Evolutionary conservation across 2,113 vertebrate species (phyloP).

Genomic region (Clarias gariepinus): DNA sequence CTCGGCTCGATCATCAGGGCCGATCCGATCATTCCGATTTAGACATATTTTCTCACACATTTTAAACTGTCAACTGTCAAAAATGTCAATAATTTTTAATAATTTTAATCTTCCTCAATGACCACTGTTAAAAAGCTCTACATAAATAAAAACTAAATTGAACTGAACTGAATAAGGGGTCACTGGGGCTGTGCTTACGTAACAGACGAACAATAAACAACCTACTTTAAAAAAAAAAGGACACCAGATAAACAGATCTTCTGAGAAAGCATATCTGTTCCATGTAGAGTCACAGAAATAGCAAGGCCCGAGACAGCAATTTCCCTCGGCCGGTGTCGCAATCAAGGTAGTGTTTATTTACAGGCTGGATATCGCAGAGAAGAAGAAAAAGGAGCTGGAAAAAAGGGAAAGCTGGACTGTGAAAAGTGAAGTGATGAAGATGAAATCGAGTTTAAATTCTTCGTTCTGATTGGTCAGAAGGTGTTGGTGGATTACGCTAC

Average conservation of each 20-base stretch:
- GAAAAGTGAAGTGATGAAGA: neutral
- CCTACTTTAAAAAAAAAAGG: neutral
- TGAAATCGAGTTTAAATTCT: neutral
- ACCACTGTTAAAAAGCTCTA: too few relatives aligned
- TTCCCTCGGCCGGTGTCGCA: slow-evolving; percentile 33
- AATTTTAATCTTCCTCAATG: too few relatives aligned
- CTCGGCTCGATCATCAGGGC: too few relatives aligned
- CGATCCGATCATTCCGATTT: too few relatives aligned
- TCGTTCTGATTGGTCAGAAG: neutral
- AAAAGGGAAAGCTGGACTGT: neutral
- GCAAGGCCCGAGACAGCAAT: slow-evolving; percentile 23
- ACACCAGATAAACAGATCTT: neutral
- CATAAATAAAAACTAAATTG: too few relatives aligned
- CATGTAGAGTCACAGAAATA: slow-evolving; percentile 29
- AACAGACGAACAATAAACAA: neutral
- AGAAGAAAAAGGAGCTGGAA: neutral
- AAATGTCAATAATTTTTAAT: too few relatives aligned
- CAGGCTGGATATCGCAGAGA: neutral
- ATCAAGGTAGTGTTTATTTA: slow-evolving; percentile 28
- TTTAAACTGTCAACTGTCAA: too few relatives aligned
- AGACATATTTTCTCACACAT: too few relatives aligned
- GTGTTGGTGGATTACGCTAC: neutral
- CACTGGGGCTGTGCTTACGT: neutral
- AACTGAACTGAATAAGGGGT: too few relatives aligned
- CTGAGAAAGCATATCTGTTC: slow-evolving; percentile 9